Evolutionary conservation across 2,888 invertebrate species (phyloP), one percentile per base, ranked within the genome.

Genomic region (Agonum fuliginosum): DNA sequence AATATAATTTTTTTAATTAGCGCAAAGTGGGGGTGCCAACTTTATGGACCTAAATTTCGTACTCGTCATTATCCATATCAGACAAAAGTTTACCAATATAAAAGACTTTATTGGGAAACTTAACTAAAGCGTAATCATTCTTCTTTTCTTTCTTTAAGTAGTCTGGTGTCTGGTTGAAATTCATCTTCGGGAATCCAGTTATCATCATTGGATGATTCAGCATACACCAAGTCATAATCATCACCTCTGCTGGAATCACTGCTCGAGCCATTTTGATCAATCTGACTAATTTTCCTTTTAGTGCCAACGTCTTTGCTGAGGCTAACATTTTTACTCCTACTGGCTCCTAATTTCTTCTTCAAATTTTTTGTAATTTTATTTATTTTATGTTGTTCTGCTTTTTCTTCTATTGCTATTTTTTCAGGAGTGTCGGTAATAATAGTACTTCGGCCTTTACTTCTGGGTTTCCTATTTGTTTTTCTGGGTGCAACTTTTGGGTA

Each of bases 21-120:
- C n/a, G n/a, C n/a, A n/a, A n/a, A n/a, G n/a, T n/a, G n/a, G n/a
- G n/a, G n/a, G n/a, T n/a, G n/a, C n/a, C n/a, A n/a, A n/a, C n/a
- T n/a, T n/a, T n/a, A n/a, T n/a, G n/a, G n/a, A n/a, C n/a, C n/a
- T n/a, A n/a, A n/a, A n/a, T n/a, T 54, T 78, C 78, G 20, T 78
- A 43, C 20, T 78, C 65, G 8, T 71, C 70, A 51, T 77, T 58
- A 51, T 65, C 73, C 34, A 41, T 72, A 62, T 78, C 62, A 73
- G 62, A 73, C 65, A 78, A 72, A 24, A 78, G 67, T 73, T 78
- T 62, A 72, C 78, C 73, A 62, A 73, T 20, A 78, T 78, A 65
- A 72, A 72, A 72, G 10, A 72, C 51, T 73, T 73, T 71, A 73
- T 65, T 72, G 41, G 72, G 30, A 73, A 62, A 73, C 48, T 78